A percentile compares a stretch with the other conserved stretches of the same genome.
These are phyloP conservation scores for Branchinecta lynchi DNA, from an alignment of 1,140 invertebrate genomes.

Conservation along the genomic window DNA sequence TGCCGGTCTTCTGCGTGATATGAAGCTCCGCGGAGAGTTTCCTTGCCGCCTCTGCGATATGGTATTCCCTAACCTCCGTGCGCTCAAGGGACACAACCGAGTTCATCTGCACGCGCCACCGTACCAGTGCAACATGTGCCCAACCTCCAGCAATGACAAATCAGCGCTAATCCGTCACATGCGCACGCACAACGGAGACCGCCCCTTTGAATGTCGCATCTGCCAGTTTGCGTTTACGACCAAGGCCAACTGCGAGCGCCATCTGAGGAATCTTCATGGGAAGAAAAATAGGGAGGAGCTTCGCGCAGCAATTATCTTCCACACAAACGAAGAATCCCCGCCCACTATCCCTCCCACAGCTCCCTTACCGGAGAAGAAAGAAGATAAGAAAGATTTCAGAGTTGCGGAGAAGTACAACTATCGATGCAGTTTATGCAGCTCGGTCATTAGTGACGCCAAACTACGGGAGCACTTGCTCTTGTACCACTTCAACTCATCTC, in stretches of 20 bases:
- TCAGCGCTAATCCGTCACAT: slow-evolving; percentile 74
- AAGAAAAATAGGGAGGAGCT: slow-evolving; percentile 68
- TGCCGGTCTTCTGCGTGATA: slow-evolving; percentile 57
- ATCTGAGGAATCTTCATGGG: slow-evolving; percentile 75
- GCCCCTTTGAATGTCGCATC: slow-evolving; percentile 80
- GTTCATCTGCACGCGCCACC: slow-evolving; percentile 38
- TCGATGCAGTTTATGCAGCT: background rate
- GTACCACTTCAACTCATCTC: slow-evolving; percentile 21
- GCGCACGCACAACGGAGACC: slow-evolving; percentile 81
- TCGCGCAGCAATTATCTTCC: slow-evolving; percentile 66
- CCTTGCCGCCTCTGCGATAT: slow-evolving; percentile 68
- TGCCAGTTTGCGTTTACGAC: slow-evolving; percentile 94
- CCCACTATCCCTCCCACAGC: background rate
- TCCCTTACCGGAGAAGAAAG: background rate
- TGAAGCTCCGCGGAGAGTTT: slow-evolving; percentile 73
- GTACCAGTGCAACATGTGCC: slow-evolving; percentile 83
- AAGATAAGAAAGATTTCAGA: background rate
- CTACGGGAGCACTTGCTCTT: slow-evolving; percentile 25
- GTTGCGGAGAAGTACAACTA: background rate
- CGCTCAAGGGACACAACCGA: slow-evolving; percentile 46
- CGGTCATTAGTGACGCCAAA: slow-evolving; percentile 16
- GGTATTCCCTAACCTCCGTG: slow-evolving; percentile 71
- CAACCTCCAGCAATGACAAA: slow-evolving; percentile 74
- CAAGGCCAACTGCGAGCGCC: slow-evolving; percentile 74
- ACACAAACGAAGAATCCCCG: slow-evolving; percentile 56